Conservation (phyloP, 2,113 vertebrate genomes). For the Noturus placidus region DNA sequence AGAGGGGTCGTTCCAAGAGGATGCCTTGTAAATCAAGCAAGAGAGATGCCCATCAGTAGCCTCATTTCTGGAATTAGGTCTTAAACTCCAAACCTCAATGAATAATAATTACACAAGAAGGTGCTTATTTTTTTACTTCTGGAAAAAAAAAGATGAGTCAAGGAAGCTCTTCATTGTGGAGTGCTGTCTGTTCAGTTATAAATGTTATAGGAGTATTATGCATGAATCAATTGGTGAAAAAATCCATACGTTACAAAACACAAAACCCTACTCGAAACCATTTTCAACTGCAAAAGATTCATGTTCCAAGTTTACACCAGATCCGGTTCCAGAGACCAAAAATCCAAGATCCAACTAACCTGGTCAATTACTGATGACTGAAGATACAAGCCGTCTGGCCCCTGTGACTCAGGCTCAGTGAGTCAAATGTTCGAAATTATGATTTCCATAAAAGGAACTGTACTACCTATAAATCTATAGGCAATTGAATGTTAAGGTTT, state of each 20-base stretch:
- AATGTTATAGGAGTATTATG: too few species aligned
- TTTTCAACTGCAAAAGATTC: not conserved
- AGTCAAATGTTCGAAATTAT: not conserved
- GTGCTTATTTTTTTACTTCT: not conserved
- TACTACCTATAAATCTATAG: not conserved
- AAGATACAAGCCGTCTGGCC: not conserved
- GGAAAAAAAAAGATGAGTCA: not conserved
- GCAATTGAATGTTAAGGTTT: slow-evolving; percentile 9
- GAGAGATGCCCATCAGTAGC: slow-evolving; percentile 17
- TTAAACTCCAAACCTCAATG: not conserved
- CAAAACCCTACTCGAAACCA: not conserved
- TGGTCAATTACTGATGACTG: not conserved
- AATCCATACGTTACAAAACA: not conserved
- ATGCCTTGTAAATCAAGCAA: slow-evolving; percentile 49
- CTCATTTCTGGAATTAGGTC: slow-evolving; percentile 28
- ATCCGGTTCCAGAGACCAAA: not conserved
- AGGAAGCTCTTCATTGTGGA: not conserved
- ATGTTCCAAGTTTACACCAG: not conserved
- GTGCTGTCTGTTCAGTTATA: not conserved
- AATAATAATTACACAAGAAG: not conserved
- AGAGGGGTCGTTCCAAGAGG: slow-evolving; percentile 15
- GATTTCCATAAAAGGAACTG: slow-evolving; percentile 11
- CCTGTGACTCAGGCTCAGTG: not conserved
- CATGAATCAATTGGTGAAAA: not conserved
- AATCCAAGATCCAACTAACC: not conserved